Base-by-base conservation (phyloP, 2,113 vertebrate species). In the Cryptomyrus ogoouensis region DNA sequence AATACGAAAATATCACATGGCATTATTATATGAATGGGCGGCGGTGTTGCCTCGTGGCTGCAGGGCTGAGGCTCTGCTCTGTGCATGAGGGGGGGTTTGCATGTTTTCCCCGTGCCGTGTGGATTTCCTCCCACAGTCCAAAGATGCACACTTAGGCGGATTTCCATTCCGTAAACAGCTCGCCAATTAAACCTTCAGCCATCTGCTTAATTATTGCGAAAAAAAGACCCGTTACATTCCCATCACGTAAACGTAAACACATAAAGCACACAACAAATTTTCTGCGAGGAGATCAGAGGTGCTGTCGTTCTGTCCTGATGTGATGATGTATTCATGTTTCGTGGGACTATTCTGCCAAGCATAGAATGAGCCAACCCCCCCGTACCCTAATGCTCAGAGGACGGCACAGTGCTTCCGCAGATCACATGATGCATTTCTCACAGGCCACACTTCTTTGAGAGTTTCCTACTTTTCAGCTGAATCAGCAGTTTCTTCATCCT, bases 401-500 rank as follows among this genome's bases (percentile, higher is more conserved):
- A 5, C 10, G 0, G 10, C 42, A 49, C 44, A 52, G 88, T 31
- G 24, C 46, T 85, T 10, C 46, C 13, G 12, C 42, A 85, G 21
- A 85, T 74, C 42, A 85, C 19, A 85, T 74, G 66, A 5, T 77
- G 70, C 70, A 39, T 77, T 35, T 77, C 35, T 15, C 58, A 50
- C 88, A 35, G 88, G 88, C 17, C 44, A n/a, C 19, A 15, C 46
- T 27, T 1, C 12, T 3, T 19, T 74, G 42, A 74, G 88, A 35
- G 62, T 31, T n/a, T 31, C 46, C 88, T 19, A 46, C 3, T 47
- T 89, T 89, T 89, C 62, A 17, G 35, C 15, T n/a, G n/a, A 47
- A 31, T 89, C 88, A 52, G 66, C 44, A 35, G n/a, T 89, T 89
- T 50, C n/a, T 46, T 77, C 70, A 77, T 15, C 70, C 70, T 8